These are phyloP conservation scores for Rana temporaria DNA, from an alignment of 2,113 vertebrate genomes.

Conservation along the genomic window DNA sequence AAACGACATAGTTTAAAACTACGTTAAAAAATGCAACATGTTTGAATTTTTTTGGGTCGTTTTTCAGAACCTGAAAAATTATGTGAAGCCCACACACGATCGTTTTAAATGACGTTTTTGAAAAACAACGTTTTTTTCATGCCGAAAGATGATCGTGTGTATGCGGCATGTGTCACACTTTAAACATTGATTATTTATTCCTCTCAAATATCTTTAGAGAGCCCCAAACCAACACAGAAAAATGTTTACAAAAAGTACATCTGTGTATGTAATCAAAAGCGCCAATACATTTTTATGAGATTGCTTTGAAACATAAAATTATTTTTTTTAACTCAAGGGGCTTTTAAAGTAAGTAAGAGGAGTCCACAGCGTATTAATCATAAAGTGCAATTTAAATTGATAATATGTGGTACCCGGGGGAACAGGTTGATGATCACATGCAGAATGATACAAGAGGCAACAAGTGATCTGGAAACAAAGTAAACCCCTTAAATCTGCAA, in stretches of 20 bases:
- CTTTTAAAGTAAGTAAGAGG: slow-evolving; percentile 35
- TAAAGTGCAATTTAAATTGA: slow-evolving; percentile 39
- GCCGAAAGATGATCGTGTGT: too few relatives aligned
- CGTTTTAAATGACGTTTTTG: too few relatives aligned
- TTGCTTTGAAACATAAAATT: slow-evolving; percentile 39
- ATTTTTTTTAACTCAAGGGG: slow-evolving; percentile 28
- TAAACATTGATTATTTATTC: slow-evolving; percentile 31
- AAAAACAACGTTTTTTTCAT: too few relatives aligned
- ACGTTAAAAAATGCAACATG: too few relatives aligned
- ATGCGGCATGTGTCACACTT: neutral
- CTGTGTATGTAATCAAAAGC: slow-evolving; percentile 39
- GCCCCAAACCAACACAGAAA: slow-evolving; percentile 10
- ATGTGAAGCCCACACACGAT: too few relatives aligned
- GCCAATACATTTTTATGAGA: slow-evolving; percentile 45
- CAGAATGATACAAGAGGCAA: slow-evolving; percentile 29
- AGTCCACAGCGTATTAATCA: slow-evolving; percentile 51
- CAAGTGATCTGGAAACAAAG: neutral
- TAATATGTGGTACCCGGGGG: slow-evolving; percentile 25
- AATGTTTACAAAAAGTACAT: slow-evolving; percentile 29
- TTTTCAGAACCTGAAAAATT: too few relatives aligned
- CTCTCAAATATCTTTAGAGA: slow-evolving; percentile 7
- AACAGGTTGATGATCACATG: slow-evolving; percentile 18
- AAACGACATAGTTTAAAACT: too few relatives aligned
- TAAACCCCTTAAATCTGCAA: neutral
- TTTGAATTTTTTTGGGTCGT: too few relatives aligned